A percentile compares a stretch with the other conserved stretches of the same genome.
Evolutionary conservation across 2,113 vertebrate genomes (phyloP).

Genomic region (Rhinolophus sinicus): DNA sequence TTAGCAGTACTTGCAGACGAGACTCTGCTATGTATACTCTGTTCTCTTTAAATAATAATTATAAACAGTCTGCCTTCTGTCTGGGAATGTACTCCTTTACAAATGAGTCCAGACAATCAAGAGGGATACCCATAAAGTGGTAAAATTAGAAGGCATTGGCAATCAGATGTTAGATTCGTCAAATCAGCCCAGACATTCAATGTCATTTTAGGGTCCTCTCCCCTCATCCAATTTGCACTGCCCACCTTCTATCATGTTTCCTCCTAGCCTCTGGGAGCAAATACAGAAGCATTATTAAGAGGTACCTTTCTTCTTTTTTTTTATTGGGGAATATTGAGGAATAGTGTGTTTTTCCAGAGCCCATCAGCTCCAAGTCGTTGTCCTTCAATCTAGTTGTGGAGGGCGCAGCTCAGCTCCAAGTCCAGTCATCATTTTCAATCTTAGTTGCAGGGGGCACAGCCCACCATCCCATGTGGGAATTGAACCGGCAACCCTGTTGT

Average conservation of each 20-base stretch:
- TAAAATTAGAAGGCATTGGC: background rate
- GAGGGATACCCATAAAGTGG: background rate
- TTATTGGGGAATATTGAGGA: too few relatives aligned
- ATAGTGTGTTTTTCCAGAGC: too few relatives aligned
- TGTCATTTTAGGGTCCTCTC: background rate
- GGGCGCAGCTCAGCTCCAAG: too few relatives aligned
- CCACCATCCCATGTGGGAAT: too few relatives aligned
- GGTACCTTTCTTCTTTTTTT: background rate
- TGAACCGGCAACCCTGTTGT: too few relatives aligned
- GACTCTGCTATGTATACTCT: background rate
- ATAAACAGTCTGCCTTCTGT: background rate
- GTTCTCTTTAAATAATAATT: slow-evolving; percentile 4
- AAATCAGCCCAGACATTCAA: background rate
- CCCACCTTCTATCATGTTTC: background rate
- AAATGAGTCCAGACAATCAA: background rate
- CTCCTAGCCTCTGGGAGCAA: background rate
- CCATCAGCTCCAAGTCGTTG: too few relatives aligned
- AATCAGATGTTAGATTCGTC: background rate
- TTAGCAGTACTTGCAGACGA: background rate
- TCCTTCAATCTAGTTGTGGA: too few relatives aligned
- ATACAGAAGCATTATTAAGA: background rate
- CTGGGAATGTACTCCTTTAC: background rate
- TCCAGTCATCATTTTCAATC: too few relatives aligned
- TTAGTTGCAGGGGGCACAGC: too few relatives aligned
- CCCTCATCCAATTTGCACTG: background rate